These are phyloP conservation scores for Rhineura floridana DNA, from an alignment of 2,113 vertebrate genomes.

Conservation along the genomic window DNA sequence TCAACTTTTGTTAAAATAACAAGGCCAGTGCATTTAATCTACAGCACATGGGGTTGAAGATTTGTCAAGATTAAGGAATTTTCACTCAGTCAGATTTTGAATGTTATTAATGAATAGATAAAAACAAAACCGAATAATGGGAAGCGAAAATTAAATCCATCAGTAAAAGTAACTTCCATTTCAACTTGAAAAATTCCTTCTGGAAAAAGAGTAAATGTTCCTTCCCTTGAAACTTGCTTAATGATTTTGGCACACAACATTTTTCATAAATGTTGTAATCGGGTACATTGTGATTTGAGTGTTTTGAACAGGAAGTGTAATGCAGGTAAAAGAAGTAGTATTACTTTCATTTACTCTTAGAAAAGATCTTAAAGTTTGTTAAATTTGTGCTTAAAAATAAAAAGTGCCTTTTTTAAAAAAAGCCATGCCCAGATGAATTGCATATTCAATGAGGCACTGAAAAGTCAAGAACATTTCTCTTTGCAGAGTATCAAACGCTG, in stretches of 20 bases:
- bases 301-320: neutral
- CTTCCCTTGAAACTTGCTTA: constrained; percentile 4
- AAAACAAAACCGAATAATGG: constrained; percentile 40
- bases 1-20: neutral
- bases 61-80: constrained; percentile 6
- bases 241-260: neutral
- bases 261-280: constrained; percentile 42
- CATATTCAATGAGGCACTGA: neutral
- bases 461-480: neutral
- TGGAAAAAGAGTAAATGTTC: neutral
- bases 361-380: constrained; percentile 6
- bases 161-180: constrained; percentile 38
- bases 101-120: constrained; percentile 37
- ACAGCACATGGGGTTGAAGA: constrained; percentile 6
- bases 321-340: constrained; percentile 11
- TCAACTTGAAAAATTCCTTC: constrained; percentile 38
- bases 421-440: neutral
- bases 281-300: neutral
- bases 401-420: neutral
- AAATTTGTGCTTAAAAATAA: neutral
- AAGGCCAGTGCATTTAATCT: neutral
- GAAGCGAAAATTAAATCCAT: constrained; percentile 30
- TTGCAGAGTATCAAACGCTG: neutral
- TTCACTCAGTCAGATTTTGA: neutral
- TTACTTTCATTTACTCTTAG: neutral